Evolutionary conservation across 2,888 invertebrate genomes (phyloP).

Genomic region (Ctena decussata): DNA sequence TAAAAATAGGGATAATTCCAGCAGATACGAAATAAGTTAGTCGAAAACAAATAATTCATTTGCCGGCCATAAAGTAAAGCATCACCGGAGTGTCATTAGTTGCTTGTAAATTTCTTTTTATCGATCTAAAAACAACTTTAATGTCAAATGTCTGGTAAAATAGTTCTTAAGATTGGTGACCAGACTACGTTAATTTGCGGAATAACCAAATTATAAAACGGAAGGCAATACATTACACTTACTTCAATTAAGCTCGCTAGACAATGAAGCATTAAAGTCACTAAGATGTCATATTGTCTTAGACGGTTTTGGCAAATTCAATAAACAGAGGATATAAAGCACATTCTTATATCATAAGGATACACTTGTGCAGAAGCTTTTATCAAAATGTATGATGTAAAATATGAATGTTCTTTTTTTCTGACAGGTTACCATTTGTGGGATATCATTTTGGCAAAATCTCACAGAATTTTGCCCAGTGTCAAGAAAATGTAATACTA

Average conservation of each 20-base stretch:
- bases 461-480: no score
- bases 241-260: conserved; percentile 51
- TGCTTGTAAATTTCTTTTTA: conserved; percentile 26
- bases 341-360: neutral
- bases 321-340: conserved; percentile 7
- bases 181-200: conserved; percentile 43
- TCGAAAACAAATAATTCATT: conserved; percentile 31
- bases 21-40: conserved; percentile 10
- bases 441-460: no score
- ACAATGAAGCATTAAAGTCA: conserved; percentile 32
- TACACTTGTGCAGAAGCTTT: neutral
- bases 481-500: no score
- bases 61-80: conserved; percentile 11
- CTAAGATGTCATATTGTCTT: conserved; percentile 18
- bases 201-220: conserved; percentile 63
- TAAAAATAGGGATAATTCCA: conserved; percentile 11
- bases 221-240: conserved; percentile 53
- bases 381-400: no score
- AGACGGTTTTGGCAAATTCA: conserved; percentile 16
- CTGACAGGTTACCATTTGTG: no score
- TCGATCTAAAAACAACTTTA: conserved; percentile 32
- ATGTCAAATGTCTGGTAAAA: conserved; percentile 32
- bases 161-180: conserved; percentile 18
- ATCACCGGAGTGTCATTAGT: conserved; percentile 20
- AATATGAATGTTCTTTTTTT: no score